phyloP scores from a whole-genome alignment of 2,113 vertebrate genomes.

The Xiphophorus maculatus region DNA sequence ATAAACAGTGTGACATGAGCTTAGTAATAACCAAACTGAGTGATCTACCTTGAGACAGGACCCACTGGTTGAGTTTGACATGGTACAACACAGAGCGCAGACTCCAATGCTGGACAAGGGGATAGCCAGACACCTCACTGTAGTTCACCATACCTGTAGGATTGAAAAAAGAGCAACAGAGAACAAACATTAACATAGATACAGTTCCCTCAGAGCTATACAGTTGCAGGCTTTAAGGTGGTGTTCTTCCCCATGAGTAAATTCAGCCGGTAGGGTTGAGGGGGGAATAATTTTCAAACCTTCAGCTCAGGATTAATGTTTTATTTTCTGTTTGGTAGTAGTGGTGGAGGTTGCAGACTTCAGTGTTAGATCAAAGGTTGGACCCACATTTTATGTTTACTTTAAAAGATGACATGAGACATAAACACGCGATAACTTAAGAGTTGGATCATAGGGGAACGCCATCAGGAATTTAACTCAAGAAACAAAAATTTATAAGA shows the following conservation, averaged over 20 bases:
- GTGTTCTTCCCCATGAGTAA: not conserved
- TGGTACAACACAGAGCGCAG: constrained; percentile 93
- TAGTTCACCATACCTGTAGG: constrained; percentile 92
- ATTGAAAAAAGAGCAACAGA: not conserved
- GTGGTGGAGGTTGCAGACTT: constrained; percentile 12
- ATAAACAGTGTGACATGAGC: not conserved
- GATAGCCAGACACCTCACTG: constrained; percentile 97
- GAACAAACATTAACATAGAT: not conserved
- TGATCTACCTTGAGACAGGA: constrained; percentile 91
- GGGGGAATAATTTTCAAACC: not conserved
- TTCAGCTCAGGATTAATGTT: not conserved
- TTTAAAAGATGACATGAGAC: constrained; percentile 41
- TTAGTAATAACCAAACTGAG: not conserved
- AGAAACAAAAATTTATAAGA: constrained; percentile 11
- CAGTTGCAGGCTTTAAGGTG: not conserved
- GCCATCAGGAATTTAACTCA: not conserved
- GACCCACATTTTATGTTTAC: constrained; percentile 40
- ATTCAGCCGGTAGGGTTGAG: not conserved
- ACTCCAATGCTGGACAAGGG: constrained; percentile 93
- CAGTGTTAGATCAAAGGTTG: constrained; percentile 41
- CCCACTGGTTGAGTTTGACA: constrained; percentile 92
- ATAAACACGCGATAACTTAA: constrained; percentile 3
- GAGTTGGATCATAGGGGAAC: constrained; percentile 49
- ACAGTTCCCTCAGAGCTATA: not conserved
- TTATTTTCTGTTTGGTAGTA: constrained; percentile 25